These are phyloP conservation scores for Eilema caniola DNA, from an alignment of 2,888 invertebrate species.

Conservation along the genomic window DNA sequence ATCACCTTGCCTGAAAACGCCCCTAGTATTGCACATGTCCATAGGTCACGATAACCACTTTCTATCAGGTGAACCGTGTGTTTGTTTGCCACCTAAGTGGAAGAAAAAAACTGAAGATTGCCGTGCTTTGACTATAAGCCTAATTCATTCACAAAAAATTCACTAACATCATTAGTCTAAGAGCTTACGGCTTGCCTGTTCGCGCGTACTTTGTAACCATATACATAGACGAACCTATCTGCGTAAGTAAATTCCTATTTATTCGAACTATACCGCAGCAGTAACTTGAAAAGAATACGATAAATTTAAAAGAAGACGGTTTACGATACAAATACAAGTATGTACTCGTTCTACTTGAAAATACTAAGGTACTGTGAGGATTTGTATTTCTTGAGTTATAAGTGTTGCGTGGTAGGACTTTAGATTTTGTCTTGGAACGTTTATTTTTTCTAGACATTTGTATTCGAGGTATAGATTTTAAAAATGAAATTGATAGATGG, in stretches of 20 bases:
- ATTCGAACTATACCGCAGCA: not conserved
- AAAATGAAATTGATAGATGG: not conserved
- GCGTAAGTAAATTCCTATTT: not conserved
- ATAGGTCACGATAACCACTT: too few relatives aligned
- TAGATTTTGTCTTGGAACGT: not conserved
- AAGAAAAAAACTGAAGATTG: too few relatives aligned
- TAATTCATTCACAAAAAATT: too few relatives aligned
- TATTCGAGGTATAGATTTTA: not conserved
- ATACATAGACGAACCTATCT: not conserved
- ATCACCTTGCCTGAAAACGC: too few relatives aligned
- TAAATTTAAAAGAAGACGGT: not conserved
- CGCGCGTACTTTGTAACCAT: not conserved
- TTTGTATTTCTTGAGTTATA: not conserved
- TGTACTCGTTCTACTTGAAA: not conserved
- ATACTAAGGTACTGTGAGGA: not conserved
- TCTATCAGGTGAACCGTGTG: too few relatives aligned
- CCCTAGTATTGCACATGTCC: too few relatives aligned
- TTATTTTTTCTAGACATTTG: not conserved
- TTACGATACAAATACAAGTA: slow-evolving; percentile 10
- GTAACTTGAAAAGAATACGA: not conserved
- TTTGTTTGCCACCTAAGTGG: too few relatives aligned
- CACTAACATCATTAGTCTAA: too few relatives aligned
- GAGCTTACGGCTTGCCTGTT: not conserved
- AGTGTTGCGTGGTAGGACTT: not conserved
- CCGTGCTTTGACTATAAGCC: too few relatives aligned